These are phyloP conservation scores for Diaphora mendica DNA, from an alignment of 2,888 invertebrate genomes.

Conservation along the genomic window DNA sequence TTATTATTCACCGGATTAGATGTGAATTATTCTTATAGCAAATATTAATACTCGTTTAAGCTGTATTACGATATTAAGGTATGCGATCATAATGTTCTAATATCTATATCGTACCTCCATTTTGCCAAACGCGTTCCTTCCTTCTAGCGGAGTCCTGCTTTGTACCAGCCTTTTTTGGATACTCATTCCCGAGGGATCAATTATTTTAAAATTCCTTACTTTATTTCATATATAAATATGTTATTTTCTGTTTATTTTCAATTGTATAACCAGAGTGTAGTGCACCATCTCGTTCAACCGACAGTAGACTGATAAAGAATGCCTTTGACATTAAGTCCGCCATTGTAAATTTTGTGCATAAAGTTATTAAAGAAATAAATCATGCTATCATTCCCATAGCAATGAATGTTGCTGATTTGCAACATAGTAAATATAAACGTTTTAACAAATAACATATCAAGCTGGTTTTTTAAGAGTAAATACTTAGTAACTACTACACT, in stretches of 20 bases:
- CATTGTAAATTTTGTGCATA: no score
- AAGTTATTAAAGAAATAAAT: not conserved
- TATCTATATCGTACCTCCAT: not conserved
- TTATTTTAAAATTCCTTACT: no score
- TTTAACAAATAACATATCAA: not conserved
- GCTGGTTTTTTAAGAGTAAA: not conserved
- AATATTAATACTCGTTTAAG: constrained; percentile 34
- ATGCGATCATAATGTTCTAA: constrained; percentile 26
- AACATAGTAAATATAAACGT: not conserved
- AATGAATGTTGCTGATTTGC: not conserved
- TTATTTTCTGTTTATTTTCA: no score
- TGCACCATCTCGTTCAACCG: no score
- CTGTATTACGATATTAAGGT: constrained; percentile 35
- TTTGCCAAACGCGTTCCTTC: not conserved
- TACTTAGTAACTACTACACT: not conserved
- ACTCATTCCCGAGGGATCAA: not conserved
- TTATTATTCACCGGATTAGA: constrained; percentile 42
- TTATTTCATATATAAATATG: no score
- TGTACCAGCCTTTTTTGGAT: not conserved
- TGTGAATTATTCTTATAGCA: constrained; percentile 29
- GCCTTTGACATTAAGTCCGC: no score
- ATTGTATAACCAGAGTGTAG: no score
- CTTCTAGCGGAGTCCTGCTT: not conserved
- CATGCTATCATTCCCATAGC: not conserved
- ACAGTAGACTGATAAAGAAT: no score